Base-by-base conservation (phyloP, 2,797 vertebrate genomes). In the Cheirogaleus major region DNA sequence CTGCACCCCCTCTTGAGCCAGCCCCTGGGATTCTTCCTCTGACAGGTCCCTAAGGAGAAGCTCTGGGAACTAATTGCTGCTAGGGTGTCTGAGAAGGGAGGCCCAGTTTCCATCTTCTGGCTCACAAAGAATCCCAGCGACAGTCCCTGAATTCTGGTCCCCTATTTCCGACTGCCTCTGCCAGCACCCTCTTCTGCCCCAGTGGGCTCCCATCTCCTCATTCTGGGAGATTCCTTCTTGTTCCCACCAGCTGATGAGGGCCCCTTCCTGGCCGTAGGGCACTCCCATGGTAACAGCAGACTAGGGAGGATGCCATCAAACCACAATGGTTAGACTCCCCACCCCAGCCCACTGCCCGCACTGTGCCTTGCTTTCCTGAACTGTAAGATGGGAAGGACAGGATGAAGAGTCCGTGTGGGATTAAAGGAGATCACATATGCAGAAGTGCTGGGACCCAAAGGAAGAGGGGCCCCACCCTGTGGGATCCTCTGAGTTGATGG, bases 401-500 rank as follows among this genome's bases (percentile, higher is more conserved):
- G 30, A 43, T 0, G 20, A 83, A 70, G 41, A 57, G 55, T 79
- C 81, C 52, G 30, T 12, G 4, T 18, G 50, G 25, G 35, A 35
- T 76, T 63, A 72, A 83, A 52, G 18, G 59, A 65, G 35, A 61
- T 90, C 41, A 32, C 0, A 5, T 4, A 2, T 43, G 50, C n/a
- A 22, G 25, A 59, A 65, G 18, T 4, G 12, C 41, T 3, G 11
- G 57, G n/a, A 70, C 1, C 3, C 15, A 8, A 61, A 59, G 65
- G 73, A 67, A 87, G 63, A 70, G 50, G 50, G 59, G 32, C 90
- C 55, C 76, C 41, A 35, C 55, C 79, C 63, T 80, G 52, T 11
- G 48, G 50, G 70, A 83, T 81, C 90, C 73, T 92, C 69, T 69
- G 73, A 83, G 78, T 79, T 83, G 94, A 97, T 89, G 70, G 57